Evolutionary conservation across 2,797 vertebrate genomes (phyloP).

Genomic region (Lophius americanus): DNA sequence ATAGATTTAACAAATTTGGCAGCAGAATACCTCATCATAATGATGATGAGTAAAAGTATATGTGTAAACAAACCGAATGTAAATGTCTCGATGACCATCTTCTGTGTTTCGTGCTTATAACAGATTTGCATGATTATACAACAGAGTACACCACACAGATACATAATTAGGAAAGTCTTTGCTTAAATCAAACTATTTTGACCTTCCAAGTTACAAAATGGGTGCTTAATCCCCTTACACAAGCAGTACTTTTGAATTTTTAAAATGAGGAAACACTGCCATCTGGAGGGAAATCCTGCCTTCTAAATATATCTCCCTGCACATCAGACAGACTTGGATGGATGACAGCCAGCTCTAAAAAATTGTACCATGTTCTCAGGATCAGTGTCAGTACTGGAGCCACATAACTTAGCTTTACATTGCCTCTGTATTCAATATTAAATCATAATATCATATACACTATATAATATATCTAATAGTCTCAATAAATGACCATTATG

Average conservation of each 20-base stretch:
- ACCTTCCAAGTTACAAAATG: constrained; percentile 66
- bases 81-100: not conserved
- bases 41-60: constrained; percentile 23
- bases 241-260: constrained; percentile 1
- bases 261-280: constrained; percentile 75
- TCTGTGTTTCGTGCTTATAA: not conserved
- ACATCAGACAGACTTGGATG: constrained; percentile 5
- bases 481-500: not conserved
- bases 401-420: constrained; percentile 22
- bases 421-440: constrained; percentile 4
- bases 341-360: not conserved
- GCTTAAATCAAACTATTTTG: constrained; percentile 33
- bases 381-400: constrained; percentile 11
- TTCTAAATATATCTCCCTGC: not conserved
- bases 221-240: constrained; percentile 54
- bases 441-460: constrained; percentile 13
- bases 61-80: constrained; percentile 16
- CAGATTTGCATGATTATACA: not conserved
- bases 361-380: constrained; percentile 6
- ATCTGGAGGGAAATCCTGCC: constrained; percentile 56
- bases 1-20: constrained; percentile 38
- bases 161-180: constrained; percentile 6
- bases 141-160: constrained; percentile 5
- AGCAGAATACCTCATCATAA: constrained; percentile 12
- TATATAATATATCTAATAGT: too few relatives aligned